A percentile compares a stretch with the other conserved stretches of the same genome.
Evolutionary conservation across 1,140 invertebrate species (phyloP).

Genomic region (Leptonema lineaticorne): DNA sequence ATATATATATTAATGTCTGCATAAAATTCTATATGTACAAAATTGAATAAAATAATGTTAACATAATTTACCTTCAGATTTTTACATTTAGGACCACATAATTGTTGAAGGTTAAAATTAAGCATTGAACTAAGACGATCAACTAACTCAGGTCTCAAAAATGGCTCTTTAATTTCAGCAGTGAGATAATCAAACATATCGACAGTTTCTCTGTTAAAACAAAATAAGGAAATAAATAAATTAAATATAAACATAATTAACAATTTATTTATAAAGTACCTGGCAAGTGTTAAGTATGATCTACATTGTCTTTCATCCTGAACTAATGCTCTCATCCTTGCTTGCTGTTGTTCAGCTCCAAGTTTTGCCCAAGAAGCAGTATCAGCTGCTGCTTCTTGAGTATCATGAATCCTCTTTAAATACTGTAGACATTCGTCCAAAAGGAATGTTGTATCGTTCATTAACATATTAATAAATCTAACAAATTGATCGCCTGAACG

Average conservation of each 20-base stretch:
- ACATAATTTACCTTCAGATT: slow-evolving; percentile 78
- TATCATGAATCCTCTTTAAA: slow-evolving; percentile 92
- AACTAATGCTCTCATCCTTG: slow-evolving; percentile 73
- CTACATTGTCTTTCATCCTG: slow-evolving; percentile 93
- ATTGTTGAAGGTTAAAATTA: slow-evolving; percentile 94
- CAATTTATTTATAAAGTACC: slow-evolving; percentile 45
- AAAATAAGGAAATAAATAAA: background rate
- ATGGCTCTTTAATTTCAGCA: slow-evolving; percentile 90
- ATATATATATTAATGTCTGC: too few species aligned
- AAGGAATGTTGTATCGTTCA: slow-evolving; percentile 98
- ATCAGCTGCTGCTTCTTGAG: slow-evolving; percentile 75
- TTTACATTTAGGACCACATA: slow-evolving; percentile 97
- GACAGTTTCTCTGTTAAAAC: slow-evolving; percentile 76
- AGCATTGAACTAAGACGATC: slow-evolving; percentile 95
- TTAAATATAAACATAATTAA: background rate
- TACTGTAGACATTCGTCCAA: slow-evolving; percentile 95
- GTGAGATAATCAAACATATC: slow-evolving; percentile 98
- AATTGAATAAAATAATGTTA: background rate
- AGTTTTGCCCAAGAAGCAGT: slow-evolving; percentile 66
- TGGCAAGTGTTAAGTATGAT: slow-evolving; percentile 91
- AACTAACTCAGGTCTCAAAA: slow-evolving; percentile 87
- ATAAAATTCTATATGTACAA: background rate
- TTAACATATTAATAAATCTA: slow-evolving; percentile 98
- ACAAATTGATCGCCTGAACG: slow-evolving; percentile 91
- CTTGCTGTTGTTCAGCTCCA: slow-evolving; percentile 72